phyloP scores from a whole-genome alignment of 2,888 invertebrate species.

The Dasypogon diadema region DNA sequence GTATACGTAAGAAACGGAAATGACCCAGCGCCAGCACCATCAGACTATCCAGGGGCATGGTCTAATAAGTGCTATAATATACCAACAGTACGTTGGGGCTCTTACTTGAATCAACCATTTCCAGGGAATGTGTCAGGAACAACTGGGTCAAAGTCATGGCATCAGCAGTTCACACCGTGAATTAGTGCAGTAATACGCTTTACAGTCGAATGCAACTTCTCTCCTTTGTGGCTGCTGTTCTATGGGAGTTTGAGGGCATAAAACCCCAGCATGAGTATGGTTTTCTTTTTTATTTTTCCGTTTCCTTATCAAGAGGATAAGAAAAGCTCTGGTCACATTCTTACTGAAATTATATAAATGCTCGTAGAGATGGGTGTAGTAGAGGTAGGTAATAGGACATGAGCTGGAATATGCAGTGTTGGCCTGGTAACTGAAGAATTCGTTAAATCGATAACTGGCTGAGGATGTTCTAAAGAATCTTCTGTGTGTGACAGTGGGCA shows the following conservation, averaged over 20 bases:
- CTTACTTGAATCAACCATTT: too few species aligned
- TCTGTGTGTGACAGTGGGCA: too few species aligned
- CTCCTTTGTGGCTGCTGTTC: neutral
- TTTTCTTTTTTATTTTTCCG: too few species aligned
- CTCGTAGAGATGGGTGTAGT: too few species aligned
- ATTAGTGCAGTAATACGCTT: constrained; percentile 21
- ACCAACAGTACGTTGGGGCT: neutral
- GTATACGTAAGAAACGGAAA: neutral
- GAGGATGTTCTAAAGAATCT: neutral
- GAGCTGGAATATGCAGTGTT: neutral
- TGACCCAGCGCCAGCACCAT: neutral
- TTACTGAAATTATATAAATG: too few species aligned
- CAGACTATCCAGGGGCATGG: neutral
- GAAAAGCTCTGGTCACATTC: too few species aligned
- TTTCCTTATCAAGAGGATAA: too few species aligned
- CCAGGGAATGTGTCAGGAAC: neutral
- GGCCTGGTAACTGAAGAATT: neutral
- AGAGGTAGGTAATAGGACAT: too few species aligned
- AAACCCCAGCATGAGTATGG: too few species aligned
- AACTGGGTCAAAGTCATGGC: constrained; percentile 37
- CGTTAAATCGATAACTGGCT: neutral
- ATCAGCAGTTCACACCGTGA: constrained; percentile 13
- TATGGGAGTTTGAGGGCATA: neutral
- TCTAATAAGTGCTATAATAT: neutral
- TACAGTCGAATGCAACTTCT: constrained; percentile 1